Base-by-base conservation (phyloP, 2,888 invertebrate species). In the Drosophila macrospina region DNA sequence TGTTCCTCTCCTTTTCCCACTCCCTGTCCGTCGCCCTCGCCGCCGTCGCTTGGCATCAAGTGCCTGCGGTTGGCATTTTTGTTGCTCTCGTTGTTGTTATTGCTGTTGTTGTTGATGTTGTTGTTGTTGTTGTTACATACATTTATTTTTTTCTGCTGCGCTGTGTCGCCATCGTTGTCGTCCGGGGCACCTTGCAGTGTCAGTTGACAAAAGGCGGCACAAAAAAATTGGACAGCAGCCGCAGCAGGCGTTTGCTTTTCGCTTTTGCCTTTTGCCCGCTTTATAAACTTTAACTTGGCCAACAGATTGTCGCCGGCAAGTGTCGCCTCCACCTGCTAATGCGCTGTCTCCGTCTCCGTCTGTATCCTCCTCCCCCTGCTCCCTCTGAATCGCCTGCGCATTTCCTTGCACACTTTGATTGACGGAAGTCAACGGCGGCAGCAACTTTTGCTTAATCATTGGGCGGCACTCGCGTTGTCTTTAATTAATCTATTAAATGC, bases 401-500 rank as follows among this genome's bases (percentile, higher is more conserved):
- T 42, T 74, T 78, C 69, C 79, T 60, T 51, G 69, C 69, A 48
- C 57, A 37, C 7, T 36, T 69, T 72, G 74, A 85, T 89, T 83
- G 88, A 88, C 85, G 89, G 85, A 85, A 85, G 85, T 89, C 73
- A 65, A 50, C 61, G 60, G 66, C 80, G 70, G 69, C 62, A 75
- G 69, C 83, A 74, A 77, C 89, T 87, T 86, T 84, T 86, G 89
- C 88, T 86, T 86, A 88, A 88, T 88, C 88, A 89, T 78, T 83
- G 81, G 88, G 84, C 89, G 87, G 84, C 86, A 45, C 42, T 68
- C 56, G 75, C 65, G 66, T 52, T 69, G 87, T 63, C 85, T 85
- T 71, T 85, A 85, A 85, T 85, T 85, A 85, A 89, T 85, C 90
- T 89, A 85, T 85, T 89, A 89, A 89, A 89, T 84, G 80, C 86